Percentiles rank a stretch among this genome's conserved stretches.
Conservation (phyloP, 2,797 vertebrate genomes). For the Pantherophis vulpinus region DNA sequence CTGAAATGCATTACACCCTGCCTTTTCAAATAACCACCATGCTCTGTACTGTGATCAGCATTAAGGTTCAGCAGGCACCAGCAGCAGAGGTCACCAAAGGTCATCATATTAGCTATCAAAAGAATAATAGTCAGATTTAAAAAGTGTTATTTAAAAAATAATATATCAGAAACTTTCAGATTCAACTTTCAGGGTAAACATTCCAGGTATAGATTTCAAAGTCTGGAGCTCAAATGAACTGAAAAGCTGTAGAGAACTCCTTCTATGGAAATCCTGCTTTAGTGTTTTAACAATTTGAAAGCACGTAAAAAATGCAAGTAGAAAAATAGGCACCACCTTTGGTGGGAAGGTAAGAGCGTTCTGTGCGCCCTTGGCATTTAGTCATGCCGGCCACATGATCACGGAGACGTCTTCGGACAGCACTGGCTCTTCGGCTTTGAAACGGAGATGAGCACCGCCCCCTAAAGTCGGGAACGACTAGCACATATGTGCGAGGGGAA, state of each 20-base stretch:
- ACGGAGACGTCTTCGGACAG: too few relatives aligned
- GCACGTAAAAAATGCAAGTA: too few relatives aligned
- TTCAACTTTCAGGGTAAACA: conserved; percentile 20
- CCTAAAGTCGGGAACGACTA: too few relatives aligned
- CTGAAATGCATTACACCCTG: conserved; percentile 65
- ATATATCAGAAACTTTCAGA: conserved; percentile 46
- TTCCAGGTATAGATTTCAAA: neutral
- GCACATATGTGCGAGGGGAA: too few relatives aligned
- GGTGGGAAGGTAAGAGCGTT: too few relatives aligned
- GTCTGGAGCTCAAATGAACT: neutral
- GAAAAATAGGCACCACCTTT: too few relatives aligned
- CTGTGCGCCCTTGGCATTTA: too few relatives aligned
- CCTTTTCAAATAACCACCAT: conserved; percentile 65
- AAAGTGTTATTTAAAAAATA: conserved; percentile 50
- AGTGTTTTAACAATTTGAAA: too few relatives aligned
- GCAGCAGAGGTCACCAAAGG: conserved; percentile 63
- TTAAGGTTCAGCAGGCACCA: conserved; percentile 58
- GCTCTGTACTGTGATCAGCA: conserved; percentile 63
- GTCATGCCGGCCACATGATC: too few relatives aligned
- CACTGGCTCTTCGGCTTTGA: too few relatives aligned
- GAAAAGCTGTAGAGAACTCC: neutral
- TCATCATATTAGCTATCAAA: conserved; percentile 66
- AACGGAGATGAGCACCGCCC: too few relatives aligned
- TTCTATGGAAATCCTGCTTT: neutral
- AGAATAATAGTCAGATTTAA: conserved; percentile 66